Percentiles rank a stretch among this genome's conserved stretches.
These are phyloP conservation scores for Pocillopora meandrina DNA, from an alignment of 92 coral and sea anemone species.

Conservation along the genomic window DNA sequence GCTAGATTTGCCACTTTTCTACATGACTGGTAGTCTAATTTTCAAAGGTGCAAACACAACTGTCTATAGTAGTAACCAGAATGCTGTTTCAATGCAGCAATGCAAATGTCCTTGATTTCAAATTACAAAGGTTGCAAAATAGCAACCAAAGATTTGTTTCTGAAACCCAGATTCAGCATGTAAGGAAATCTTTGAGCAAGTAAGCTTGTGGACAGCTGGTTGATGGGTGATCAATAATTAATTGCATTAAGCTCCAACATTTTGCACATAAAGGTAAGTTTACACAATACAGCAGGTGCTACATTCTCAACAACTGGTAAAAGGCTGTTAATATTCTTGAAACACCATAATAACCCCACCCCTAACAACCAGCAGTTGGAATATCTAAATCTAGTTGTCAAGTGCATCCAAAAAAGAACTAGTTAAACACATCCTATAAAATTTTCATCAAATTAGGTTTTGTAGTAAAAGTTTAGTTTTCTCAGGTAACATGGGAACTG, in stretches of 20 bases:
- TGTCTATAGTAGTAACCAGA: neutral
- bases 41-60: neutral
- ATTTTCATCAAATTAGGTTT: too few species aligned
- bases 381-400: too few species aligned
- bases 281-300: slow-evolving; percentile 25
- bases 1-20: neutral
- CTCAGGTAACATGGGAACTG: too few species aligned
- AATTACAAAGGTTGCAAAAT: neutral
- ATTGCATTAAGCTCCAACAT: slow-evolving; percentile 6
- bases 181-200: slow-evolving; percentile 12
- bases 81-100: neutral
- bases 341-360: neutral
- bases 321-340: neutral
- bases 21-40: neutral
- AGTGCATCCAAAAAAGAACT: too few species aligned
- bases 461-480: too few species aligned
- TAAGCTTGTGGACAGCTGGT: slow-evolving; percentile 23
- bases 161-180: slow-evolving; percentile 24
- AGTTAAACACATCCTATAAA: too few species aligned
- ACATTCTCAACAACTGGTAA: slow-evolving; percentile 25
- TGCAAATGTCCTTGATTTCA: neutral
- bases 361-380: neutral
- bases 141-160: slow-evolving; percentile 11
- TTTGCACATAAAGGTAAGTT: slow-evolving; percentile 25
- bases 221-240: slow-evolving; percentile 21